A percentile compares a stretch with the other conserved stretches of the same genome.
phyloP scores from a whole-genome alignment of 2,888 invertebrate genomes.

The Andrena trimmerana region DNA sequence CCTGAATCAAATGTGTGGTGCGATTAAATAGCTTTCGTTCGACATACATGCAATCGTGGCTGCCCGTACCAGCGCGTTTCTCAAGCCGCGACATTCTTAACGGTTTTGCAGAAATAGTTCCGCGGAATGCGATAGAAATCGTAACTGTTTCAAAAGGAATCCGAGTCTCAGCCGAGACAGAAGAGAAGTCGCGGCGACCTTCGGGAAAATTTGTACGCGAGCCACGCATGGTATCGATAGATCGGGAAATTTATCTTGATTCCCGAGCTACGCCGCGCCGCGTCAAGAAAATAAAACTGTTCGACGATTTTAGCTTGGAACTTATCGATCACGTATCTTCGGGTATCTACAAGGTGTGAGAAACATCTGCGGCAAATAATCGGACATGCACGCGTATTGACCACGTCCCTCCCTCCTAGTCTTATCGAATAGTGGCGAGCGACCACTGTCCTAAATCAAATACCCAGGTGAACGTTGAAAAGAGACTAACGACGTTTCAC shows the following conservation, averaged over 20 bases:
- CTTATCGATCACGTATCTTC: no score
- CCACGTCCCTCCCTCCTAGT: not conserved
- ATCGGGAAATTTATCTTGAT: slow-evolving; percentile 11
- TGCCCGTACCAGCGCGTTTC: not conserved
- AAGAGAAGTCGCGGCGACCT: slow-evolving; percentile 8
- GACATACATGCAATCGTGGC: not conserved
- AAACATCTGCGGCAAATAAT: not conserved
- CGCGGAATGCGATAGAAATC: slow-evolving; percentile 44
- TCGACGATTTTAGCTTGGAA: no score
- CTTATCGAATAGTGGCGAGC: not conserved
- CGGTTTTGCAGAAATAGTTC: slow-evolving; percentile 39
- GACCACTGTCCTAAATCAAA: not conserved
- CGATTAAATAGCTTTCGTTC: slow-evolving; percentile 3
- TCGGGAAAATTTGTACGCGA: slow-evolving; percentile 8
- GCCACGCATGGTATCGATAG: slow-evolving; percentile 1
- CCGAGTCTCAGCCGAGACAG: not conserved
- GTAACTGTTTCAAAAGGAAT: slow-evolving; percentile 28
- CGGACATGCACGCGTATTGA: not conserved
- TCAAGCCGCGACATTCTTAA: slow-evolving; percentile 27
- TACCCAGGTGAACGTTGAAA: no score
- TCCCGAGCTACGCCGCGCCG: not conserved
- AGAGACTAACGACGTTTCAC: not conserved
- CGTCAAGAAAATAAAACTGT: not conserved
- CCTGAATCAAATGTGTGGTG: slow-evolving; percentile 22
- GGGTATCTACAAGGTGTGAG: not conserved